Base-by-base conservation (phyloP, 2,888 invertebrate genomes). In the Cacoxenus indagator region DNA sequence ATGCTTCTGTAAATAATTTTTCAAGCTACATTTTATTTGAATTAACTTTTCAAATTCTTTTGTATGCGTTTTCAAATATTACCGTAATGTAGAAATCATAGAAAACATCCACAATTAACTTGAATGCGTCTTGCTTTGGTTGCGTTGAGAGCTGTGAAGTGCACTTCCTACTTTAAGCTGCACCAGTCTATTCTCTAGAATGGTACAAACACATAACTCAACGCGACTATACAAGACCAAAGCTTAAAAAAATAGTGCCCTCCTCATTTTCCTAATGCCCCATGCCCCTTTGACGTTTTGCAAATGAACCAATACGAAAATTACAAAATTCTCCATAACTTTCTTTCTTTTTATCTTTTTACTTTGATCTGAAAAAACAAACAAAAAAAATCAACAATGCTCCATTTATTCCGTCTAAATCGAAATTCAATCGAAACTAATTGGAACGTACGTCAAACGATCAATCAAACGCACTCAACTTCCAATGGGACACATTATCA, bases 301-400 rank as follows among this genome's bases (percentile, higher is more conserved):
- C 68, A 68, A 71, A 37, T 67, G 61, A 29, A 68, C 19, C 67
- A 74, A 74, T 65, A 46, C n/a, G 29, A 31, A 37, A 75, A 71
- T 74, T 76, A 72, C 76, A 73, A 79, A 82, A 77, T 73, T 75
- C 70, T 69, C 73, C 71, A 76, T 75, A 73, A 73, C 73, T 75
- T 75, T 67, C 64, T 74, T 80, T 77, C 76, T 73, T 73, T 75
- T 73, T 71, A 76, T 72, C 65, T 76, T 74, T 72, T 71, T 75
- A 54, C 70, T 68, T 67, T 48, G 8, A 17, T 51, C 22, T 51
- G 51, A 51, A 19, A 67, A 67, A 65, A 54, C 24, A 55, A 51
- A 19, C 59, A 67, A 65, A 54, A 14, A 55, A 59, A 55, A 67
- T 11, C 67, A 26, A 17, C 67, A 55, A 64, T 78, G 81, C 79